Evolutionary conservation across 2,113 vertebrate species (phyloP), one percentile per base, ranked within the genome.

Genomic region (Orycteropus afer): DNA sequence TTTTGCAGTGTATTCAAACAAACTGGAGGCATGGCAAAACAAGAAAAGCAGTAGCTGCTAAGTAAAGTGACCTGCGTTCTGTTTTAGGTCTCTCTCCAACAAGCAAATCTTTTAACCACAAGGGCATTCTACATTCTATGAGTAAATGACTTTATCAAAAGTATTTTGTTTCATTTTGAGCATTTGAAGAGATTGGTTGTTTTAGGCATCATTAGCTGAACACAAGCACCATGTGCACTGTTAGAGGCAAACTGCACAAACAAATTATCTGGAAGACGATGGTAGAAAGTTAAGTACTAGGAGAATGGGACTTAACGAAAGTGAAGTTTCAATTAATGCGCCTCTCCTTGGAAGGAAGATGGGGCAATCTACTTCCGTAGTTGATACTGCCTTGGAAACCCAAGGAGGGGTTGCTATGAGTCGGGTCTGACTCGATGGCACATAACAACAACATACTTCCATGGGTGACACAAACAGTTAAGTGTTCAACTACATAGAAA

Each of bases 91-190:
- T 42, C 76, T 53, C 63, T 51, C 42, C 79, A 86, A 87, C 5
- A 76, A 71, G 49, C 37, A 32, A 77, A 47, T 78, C 15, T 0
- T 77, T 69, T 57, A 80, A 77, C 27, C 78, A 83, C n/a, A 81
- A 37, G 65, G 40, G 10, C 25, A 29, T 11, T n/a, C n/a, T n/a
- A n/a, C n/a, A n/a, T 27, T 61, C 59, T 37, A 29, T 17, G 29
- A 61, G 27, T 42, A 77, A 29, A 51, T 2, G 59, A 34, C 74
- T 93, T 91, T 86, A 63, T 77, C 79, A 95, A 92, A 81, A 76
- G 47, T 57, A 47, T 63, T 89, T 89, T 84, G 5, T 22, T 81
- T 53, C 29, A 77, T 65, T 93, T 91, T 37, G 77, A 77, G 80
- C 65, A 93, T 74, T 91, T 79, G 49, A 95, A 9, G n/a, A 76